Percentiles rank a stretch among this genome's conserved stretches.
These are phyloP conservation scores for Notolabrus celidotus DNA, from an alignment of 2,797 vertebrate genomes.

Conservation along the genomic window DNA sequence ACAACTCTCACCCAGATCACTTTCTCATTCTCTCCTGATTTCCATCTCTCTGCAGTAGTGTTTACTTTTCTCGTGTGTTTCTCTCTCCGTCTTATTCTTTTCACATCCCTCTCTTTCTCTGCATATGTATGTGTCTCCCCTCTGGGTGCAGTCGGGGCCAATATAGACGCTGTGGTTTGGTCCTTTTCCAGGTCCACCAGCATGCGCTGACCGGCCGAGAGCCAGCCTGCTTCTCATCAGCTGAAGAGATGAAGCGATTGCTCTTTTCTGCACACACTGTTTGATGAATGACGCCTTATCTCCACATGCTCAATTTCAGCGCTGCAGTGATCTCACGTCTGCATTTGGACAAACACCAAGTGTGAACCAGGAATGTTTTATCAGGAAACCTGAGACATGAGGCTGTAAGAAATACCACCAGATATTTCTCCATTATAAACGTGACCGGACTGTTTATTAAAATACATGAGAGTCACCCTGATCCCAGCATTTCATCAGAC, in stretches of 20 bases:
- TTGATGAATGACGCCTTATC: constrained; percentile 62
- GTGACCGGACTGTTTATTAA: constrained; percentile 14
- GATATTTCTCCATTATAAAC: constrained; percentile 30
- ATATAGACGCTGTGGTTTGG: constrained; percentile 61
- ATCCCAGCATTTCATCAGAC: background rate
- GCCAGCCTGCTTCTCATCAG: constrained; percentile 72
- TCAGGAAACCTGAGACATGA: constrained; percentile 51
- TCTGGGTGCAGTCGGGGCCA: constrained; percentile 34
- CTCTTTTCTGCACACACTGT: constrained; percentile 36
- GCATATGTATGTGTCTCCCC: constrained; percentile 23
- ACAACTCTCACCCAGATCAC: background rate
- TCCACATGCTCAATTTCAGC: constrained; percentile 70
- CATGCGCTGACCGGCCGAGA: constrained; percentile 32
- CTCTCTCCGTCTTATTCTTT: background rate
- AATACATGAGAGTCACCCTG: constrained; percentile 2
- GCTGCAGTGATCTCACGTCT: constrained; percentile 59
- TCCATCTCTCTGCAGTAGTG: background rate
- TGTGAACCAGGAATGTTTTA: constrained; percentile 48
- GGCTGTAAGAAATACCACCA: constrained; percentile 15
- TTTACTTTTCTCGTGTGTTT: background rate
- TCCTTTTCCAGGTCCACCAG: constrained; percentile 55
- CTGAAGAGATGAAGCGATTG: constrained; percentile 63
- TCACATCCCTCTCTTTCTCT: constrained; percentile 19
- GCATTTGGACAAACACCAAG: constrained; percentile 56
- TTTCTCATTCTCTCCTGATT: background rate